Evolutionary conservation across 2,888 invertebrate species (phyloP), one percentile per base, ranked within the genome.

Genomic region (Rhingia campestris): DNA sequence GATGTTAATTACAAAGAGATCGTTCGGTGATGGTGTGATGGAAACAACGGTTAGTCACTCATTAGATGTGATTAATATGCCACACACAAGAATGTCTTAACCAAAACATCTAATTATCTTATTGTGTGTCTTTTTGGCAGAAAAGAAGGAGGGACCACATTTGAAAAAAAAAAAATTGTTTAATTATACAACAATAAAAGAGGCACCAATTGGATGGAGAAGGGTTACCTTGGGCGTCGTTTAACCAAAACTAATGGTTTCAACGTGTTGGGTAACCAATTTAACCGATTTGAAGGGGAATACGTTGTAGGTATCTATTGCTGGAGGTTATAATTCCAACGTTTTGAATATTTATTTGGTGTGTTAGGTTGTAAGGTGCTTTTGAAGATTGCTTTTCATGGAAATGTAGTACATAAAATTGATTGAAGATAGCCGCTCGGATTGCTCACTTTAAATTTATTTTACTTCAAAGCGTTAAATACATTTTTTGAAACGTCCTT

Each of bases 61-160:
- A 77, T 82, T 76, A 81, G 66, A 37, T 61, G 43, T 81, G 76
- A 81, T 81, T 82, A 73, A 81, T 77, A 67, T 63, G 41, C 54
- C 59, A 67, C 61, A 56, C 61, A 56, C 76, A 63, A 67, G 66
- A 76, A 39, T 61, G 56, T 77, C 47, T 77, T 77, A 72, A 51
- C 33, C 66, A 72, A 63, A 77, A 61, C 61, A 56, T 67, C 72
- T 82, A 77, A 82, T 82, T 77, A 72, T 56, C 66, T 63, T 49
- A 67, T 81, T 76, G 54, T 61, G 58, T 56, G 37, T 47, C 12
- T 35, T 51, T 77, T 58, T 35, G 37, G 35, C 30, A 63, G 63
- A 10, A 47, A 22, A 22, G 22, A 22, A 22, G 22, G 22, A 22
- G 22, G 22, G 22, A 49, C 10, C 39, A 39, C 43, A 43, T 6